Conservation (phyloP, 2,888 invertebrate genomes). For the Cryptophagus acutangulus region DNA sequence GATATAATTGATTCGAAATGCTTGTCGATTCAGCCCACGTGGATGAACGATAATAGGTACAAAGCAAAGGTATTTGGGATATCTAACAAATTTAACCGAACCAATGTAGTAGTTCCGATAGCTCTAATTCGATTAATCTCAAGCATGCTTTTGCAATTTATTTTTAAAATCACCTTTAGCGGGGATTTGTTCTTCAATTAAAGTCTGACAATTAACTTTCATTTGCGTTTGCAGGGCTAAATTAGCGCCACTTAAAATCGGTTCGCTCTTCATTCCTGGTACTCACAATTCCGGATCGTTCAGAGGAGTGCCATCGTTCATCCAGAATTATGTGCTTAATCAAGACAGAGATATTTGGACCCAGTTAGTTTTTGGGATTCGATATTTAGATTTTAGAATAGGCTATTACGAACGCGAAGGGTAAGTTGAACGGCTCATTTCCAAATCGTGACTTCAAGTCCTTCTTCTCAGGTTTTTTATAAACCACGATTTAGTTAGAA, state of each 20-base stretch:
- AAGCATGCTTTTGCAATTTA: conserved; percentile 1
- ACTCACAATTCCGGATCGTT: conserved; percentile 64
- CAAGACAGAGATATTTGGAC: conserved; percentile 79
- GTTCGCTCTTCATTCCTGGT: conserved; percentile 61
- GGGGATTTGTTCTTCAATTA: background rate
- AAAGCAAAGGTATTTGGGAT: conserved; percentile 40
- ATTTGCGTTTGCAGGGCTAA: conserved; percentile 1
- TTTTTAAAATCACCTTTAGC: conserved; percentile 1
- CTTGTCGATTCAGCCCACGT: conserved; percentile 74
- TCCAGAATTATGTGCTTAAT: conserved; percentile 50
- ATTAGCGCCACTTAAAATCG: conserved; percentile 50
- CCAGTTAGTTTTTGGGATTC: conserved; percentile 77
- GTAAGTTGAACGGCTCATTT: conserved; percentile 19
- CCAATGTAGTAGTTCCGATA: background rate
- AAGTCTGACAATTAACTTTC: background rate
- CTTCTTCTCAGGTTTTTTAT: conserved; percentile 60
- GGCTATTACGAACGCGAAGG: conserved; percentile 56
- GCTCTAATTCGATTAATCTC: background rate
- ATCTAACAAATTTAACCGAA: background rate
- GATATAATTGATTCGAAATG: conserved; percentile 62
- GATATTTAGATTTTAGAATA: conserved; percentile 76
- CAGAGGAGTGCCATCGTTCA: conserved; percentile 50
- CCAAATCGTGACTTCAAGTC: background rate
- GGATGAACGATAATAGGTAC: conserved; percentile 69
- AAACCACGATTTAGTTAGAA: conserved; percentile 66